Base-by-base conservation (phyloP, 2,888 invertebrate genomes). In the Liposcelis brunnea region DNA sequence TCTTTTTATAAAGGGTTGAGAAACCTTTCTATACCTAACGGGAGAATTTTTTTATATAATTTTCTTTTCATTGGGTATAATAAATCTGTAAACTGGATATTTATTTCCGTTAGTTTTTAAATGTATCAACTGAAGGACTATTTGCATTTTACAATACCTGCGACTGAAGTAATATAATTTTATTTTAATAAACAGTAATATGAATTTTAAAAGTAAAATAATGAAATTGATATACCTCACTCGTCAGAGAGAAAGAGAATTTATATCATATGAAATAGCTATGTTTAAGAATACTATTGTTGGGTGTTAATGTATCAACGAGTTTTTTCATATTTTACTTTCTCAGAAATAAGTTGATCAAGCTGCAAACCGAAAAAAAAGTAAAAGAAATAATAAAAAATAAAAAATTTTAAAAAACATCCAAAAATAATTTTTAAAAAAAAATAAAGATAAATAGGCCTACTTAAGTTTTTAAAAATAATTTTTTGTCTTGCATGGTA, bases 381-480 rank as follows among this genome's bases (percentile, higher is more conserved):
- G 44, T 47, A 49, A 47, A 15, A 21, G 52, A 52, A 55, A 54
- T 57, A 60, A 57, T 5, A 34, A 10, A n/a, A 11, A 34, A 36
- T 18, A 16, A n/a, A 32, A 35, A 40, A 36, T 49, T 52, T 52
- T 55, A 55, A 55, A 57, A 56, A 57, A 53, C 59, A 58, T 58
- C 58, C 57, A 58, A n/a, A 46, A 58, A 61, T 56, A 57, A 59
- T 60, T 55, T 54, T 57, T 58, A 59, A 49, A 51, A 47, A 47
- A 48, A 49, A 47, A 15, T 31, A 52, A 52, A 55, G 54, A 57
- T 60, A 57, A 6, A 34, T 15, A n/a, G 18, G 55, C 58, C 58
- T 56, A 59, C 59, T 58, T 61, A 59, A 61, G 58, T 60, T 60
- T 61, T 58, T 60, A 60, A 61, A 61, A 59, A 55, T 61, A 61